phyloP scores from a whole-genome alignment of 2,888 invertebrate species.

The Cyaniris semiargus region DNA sequence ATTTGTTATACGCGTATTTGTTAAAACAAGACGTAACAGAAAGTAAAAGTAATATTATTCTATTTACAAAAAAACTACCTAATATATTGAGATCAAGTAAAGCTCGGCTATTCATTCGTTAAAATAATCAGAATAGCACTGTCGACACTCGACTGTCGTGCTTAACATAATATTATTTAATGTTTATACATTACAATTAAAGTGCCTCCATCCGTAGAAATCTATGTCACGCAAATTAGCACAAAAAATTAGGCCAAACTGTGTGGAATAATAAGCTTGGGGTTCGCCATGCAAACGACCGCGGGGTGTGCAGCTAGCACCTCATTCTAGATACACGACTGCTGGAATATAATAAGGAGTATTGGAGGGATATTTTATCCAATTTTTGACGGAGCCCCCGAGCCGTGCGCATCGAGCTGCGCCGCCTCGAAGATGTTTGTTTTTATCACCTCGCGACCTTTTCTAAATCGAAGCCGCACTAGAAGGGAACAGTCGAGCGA shows the following conservation, averaged over 20 bases:
- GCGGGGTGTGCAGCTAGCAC: background rate
- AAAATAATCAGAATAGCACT: background rate
- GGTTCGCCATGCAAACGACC: background rate
- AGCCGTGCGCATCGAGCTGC: conserved; percentile 76
- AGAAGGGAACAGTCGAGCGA: background rate
- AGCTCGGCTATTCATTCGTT: background rate
- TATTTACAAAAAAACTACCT: background rate
- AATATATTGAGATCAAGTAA: background rate
- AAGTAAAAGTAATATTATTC: background rate
- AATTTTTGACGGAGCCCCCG: conserved; percentile 43
- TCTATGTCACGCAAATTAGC: conserved; percentile 42
- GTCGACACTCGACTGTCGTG: background rate
- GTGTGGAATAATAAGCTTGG: conserved; percentile 35
- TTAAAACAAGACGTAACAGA: background rate
- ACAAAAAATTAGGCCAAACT: conserved; percentile 43
- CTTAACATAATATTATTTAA: conserved; percentile 10
- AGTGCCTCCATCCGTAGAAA: conserved; percentile 36
- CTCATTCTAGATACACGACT: background rate
- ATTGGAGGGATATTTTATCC: background rate
- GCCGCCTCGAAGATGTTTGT: conserved; percentile 59
- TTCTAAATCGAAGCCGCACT: conserved; percentile 30
- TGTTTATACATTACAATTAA: conserved; percentile 30
- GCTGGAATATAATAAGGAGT: background rate
- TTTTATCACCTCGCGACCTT: conserved; percentile 54
- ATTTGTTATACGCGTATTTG: background rate